Percentiles rank a stretch among this genome's conserved stretches.
Evolutionary conservation across 2,888 invertebrate species (phyloP).

Genomic region (Thyatira batis): DNA sequence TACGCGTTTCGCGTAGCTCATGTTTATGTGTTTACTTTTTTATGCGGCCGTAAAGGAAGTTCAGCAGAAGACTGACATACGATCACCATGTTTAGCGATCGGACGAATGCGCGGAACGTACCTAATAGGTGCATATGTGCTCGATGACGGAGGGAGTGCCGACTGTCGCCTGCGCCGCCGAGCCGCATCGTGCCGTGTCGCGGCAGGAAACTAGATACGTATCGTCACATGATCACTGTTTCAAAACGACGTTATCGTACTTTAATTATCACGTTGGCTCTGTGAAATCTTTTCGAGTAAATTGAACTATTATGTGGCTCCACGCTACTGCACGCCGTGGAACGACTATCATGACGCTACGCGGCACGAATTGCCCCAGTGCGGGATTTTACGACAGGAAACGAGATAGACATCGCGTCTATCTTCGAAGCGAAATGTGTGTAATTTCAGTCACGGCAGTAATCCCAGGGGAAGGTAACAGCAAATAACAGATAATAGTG

Average conservation of each 20-base stretch:
- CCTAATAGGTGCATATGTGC: constrained; percentile 9
- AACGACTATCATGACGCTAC: background rate
- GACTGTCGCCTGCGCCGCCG: background rate
- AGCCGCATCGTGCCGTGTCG: background rate
- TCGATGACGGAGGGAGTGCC: constrained; percentile 3
- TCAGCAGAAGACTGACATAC: constrained; percentile 10
- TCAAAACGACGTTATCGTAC: background rate
- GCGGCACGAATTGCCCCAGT: background rate
- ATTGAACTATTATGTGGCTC: background rate
- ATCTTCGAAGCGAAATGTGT: background rate
- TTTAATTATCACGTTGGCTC: background rate
- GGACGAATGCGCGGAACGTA: constrained; percentile 5
- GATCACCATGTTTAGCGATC: constrained; percentile 2
- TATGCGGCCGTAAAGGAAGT: constrained; percentile 16
- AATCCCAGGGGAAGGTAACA: background rate
- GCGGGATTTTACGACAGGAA: background rate
- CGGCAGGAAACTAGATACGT: background rate
- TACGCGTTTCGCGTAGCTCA: constrained; percentile 11
- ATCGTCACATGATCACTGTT: background rate
- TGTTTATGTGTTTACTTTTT: constrained; percentile 17
- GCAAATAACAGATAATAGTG: constrained; percentile 1
- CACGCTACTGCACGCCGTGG: background rate
- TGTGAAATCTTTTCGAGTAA: background rate
- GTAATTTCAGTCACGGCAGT: constrained; percentile 1
- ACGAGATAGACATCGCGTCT: background rate